phyloP scores from a whole-genome alignment of 2,113 vertebrate species.

The Eidolon helvum region DNA sequence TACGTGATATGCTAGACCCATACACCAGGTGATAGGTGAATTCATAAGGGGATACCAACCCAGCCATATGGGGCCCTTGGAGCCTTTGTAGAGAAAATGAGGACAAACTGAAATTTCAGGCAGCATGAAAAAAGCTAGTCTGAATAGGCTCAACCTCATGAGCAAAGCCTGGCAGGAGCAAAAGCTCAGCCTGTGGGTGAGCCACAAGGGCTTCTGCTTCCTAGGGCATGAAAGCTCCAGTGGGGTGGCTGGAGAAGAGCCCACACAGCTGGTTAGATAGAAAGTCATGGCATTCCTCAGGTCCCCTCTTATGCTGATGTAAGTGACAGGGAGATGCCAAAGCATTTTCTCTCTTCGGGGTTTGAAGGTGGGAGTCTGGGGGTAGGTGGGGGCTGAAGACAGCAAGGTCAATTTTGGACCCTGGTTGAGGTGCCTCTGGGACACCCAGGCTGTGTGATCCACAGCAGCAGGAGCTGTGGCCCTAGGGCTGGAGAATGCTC shows the following conservation, averaged over 20 bases:
- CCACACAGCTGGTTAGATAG: not conserved
- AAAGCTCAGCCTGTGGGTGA: not conserved
- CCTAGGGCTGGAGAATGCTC: not conserved
- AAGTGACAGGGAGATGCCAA: not conserved
- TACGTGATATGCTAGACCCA: not conserved
- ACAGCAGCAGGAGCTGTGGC: too few species aligned
- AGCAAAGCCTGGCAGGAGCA: not conserved
- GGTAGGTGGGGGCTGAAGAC: rapidly evolving
- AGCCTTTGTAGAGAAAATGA: not conserved
- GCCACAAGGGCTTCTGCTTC: not conserved
- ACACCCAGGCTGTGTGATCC: not conserved
- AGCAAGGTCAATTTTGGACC: not conserved
- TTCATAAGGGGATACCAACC: rapidly evolving
- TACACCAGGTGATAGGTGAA: too few species aligned
- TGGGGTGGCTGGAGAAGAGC: not conserved
- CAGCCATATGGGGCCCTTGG: not conserved
- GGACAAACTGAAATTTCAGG: not conserved
- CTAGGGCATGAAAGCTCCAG: not conserved
- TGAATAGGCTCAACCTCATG: not conserved
- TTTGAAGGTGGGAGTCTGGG: not conserved
- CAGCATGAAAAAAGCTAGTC: not conserved
- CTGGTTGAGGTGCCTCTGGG: not conserved
- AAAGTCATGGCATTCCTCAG: not conserved
- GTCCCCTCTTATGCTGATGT: rapidly evolving
- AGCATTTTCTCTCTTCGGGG: not conserved